These are phyloP conservation scores for Perccottus glenii DNA, from an alignment of 2,113 vertebrate genomes.

Conservation along the genomic window DNA sequence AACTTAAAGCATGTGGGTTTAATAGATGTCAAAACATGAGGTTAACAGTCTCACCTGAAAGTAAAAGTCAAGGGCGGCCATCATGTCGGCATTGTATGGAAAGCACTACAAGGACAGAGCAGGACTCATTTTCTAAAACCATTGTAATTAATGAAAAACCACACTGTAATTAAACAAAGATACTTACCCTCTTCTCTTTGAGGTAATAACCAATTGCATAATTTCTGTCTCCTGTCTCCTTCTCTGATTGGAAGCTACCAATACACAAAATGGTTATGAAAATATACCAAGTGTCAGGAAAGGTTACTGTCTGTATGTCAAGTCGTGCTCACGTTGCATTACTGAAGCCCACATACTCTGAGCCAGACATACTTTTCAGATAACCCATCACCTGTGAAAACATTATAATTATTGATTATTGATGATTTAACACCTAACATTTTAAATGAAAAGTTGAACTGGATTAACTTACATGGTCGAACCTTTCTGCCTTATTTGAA, in stretches of 20 bases:
- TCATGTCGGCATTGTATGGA: conserved; percentile 85
- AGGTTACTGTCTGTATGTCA: background rate
- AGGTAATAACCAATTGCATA: conserved; percentile 88
- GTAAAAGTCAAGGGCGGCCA: conserved; percentile 87
- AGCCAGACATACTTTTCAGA: conserved; percentile 84
- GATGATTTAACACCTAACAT: conserved; percentile 17
- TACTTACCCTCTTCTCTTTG: conserved; percentile 87
- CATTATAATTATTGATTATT: background rate
- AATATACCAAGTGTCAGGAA: background rate
- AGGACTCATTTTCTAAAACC: background rate
- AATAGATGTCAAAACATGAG: background rate
- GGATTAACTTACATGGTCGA: conserved; percentile 86
- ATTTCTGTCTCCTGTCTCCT: conserved; percentile 71
- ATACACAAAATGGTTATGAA: conserved; percentile 1
- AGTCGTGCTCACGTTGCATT: conserved; percentile 85
- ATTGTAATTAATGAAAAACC: background rate
- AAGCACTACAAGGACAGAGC: conserved; percentile 81
- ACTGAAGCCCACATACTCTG: conserved; percentile 88
- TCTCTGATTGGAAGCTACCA: conserved; percentile 73
- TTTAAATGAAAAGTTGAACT: background rate
- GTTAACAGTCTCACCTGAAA: conserved; percentile 82
- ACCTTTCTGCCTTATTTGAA: conserved; percentile 87
- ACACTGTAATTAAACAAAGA: background rate
- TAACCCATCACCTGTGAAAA: conserved; percentile 84
- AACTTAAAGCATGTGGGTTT: background rate